These are phyloP conservation scores for Cranoglanis bouderius DNA, from an alignment of 2,113 vertebrate genomes.

Conservation along the genomic window DNA sequence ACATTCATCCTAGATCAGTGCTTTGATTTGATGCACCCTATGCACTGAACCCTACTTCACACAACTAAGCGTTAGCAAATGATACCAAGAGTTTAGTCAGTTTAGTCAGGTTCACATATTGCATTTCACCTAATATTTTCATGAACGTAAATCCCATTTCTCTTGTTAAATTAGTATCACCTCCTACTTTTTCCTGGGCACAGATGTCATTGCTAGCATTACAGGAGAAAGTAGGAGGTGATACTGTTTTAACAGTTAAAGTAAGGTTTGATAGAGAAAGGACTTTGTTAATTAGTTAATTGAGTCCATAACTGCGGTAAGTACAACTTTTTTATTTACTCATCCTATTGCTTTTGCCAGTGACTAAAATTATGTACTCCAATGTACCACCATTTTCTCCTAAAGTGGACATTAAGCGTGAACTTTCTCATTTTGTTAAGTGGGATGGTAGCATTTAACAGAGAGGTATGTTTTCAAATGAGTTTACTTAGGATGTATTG, in stretches of 20 bases:
- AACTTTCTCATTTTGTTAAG: neutral
- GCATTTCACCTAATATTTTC: neutral
- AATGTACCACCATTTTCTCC: neutral
- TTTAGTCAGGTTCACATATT: neutral
- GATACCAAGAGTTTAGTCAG: neutral
- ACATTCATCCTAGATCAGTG: neutral
- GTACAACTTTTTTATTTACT: neutral
- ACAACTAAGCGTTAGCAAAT: neutral
- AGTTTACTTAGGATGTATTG: neutral
- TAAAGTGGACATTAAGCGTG: neutral
- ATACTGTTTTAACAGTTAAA: neutral
- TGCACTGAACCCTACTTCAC: neutral
- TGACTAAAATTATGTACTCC: conserved; percentile 9
- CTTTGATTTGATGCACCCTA: neutral
- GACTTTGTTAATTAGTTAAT: neutral
- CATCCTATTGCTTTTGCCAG: neutral
- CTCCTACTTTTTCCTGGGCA: neutral
- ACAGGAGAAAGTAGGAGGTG: no score
- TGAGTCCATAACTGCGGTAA: neutral
- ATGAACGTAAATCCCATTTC: neutral
- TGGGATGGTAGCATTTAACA: neutral
- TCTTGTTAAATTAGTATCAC: neutral
- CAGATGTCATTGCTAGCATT: neutral
- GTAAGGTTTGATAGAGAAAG: neutral
- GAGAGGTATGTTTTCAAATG: neutral